These are phyloP conservation scores for Agrochola litura DNA, from an alignment of 2,888 invertebrate genomes.

Conservation along the genomic window DNA sequence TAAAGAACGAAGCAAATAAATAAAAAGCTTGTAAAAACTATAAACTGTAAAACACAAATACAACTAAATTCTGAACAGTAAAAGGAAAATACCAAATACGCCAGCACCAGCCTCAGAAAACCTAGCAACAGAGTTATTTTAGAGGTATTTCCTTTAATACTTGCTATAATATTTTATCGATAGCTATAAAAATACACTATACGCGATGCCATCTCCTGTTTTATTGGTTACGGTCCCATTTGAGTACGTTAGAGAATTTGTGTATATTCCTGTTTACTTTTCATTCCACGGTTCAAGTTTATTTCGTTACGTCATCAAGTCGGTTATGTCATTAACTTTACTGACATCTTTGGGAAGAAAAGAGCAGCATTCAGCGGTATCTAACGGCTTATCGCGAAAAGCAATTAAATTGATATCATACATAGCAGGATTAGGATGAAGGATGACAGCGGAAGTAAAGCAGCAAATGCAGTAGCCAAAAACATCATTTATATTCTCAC, in stretches of 20 bases:
- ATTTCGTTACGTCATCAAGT: conserved; percentile 9
- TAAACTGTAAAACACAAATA: neutral
- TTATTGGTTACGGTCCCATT: conserved; percentile 47
- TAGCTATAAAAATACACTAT: conserved; percentile 50
- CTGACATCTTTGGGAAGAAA: neutral
- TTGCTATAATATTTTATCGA: conserved; percentile 58
- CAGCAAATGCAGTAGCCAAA: neutral
- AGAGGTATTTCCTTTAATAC: conserved; percentile 27
- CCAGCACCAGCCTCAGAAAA: neutral
- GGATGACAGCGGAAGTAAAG: neutral
- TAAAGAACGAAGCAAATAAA: neutral
- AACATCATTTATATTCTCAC: too few species aligned
- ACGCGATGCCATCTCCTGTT: conserved; percentile 43
- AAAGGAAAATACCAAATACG: neutral
- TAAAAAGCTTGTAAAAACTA: neutral
- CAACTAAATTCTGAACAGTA: neutral
- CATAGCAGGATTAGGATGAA: neutral
- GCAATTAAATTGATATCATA: neutral
- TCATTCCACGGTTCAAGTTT: conserved; percentile 8
- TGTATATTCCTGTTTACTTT: conserved; percentile 47
- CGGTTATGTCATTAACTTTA: conserved; percentile 6
- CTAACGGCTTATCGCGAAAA: neutral
- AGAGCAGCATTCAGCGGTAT: neutral
- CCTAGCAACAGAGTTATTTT: conserved; percentile 22
- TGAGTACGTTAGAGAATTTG: conserved; percentile 34